phyloP scores from a whole-genome alignment of 2,888 invertebrate species.

The Subacronicta megacephala region DNA sequence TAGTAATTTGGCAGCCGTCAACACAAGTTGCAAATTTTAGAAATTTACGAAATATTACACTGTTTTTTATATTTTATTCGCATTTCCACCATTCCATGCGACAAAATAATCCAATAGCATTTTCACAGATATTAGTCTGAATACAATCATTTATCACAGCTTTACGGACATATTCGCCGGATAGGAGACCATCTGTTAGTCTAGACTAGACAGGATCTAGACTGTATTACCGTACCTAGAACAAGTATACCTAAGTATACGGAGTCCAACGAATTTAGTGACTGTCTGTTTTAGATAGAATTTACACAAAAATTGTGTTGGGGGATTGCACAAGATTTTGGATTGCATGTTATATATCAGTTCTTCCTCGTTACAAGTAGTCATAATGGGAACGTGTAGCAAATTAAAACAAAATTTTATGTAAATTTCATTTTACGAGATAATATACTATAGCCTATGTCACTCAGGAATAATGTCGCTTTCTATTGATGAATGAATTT shows the following conservation, averaged over 20 bases:
- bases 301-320: neutral
- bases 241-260: constrained; percentile 25
- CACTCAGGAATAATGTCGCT: too few relatives aligned
- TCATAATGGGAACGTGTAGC: too few relatives aligned
- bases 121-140: constrained; percentile 34
- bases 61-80: neutral
- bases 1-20: too few relatives aligned
- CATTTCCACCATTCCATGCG: neutral
- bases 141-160: constrained; percentile 42
- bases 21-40: too few relatives aligned
- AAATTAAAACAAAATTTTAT: too few relatives aligned
- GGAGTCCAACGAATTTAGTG: constrained; percentile 21
- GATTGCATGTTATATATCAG: too few relatives aligned
- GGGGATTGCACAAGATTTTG: neutral
- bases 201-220: constrained; percentile 41
- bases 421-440: too few relatives aligned
- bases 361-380: too few relatives aligned
- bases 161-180: constrained; percentile 30
- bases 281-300: constrained; percentile 5
- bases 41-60: too few relatives aligned
- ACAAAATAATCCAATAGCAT: constrained; percentile 23
- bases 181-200: constrained; percentile 47
- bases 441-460: too few relatives aligned
- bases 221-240: constrained; percentile 34
- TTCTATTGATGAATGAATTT: too few relatives aligned